Evolutionary conservation across 2,888 invertebrate genomes (phyloP).

Genomic region (Myopa tessellatipennis): DNA sequence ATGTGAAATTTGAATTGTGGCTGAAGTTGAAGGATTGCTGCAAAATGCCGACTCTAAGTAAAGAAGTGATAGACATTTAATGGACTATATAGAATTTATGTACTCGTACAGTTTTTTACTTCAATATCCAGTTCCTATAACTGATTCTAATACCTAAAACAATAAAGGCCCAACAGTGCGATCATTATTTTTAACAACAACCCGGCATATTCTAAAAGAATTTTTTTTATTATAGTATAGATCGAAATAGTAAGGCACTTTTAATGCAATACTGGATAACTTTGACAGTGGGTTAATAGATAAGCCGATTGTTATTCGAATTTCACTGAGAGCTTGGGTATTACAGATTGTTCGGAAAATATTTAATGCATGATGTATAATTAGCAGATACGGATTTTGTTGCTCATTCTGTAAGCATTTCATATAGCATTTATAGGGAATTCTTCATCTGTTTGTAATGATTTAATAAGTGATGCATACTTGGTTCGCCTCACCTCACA

Average conservation of each 20-base stretch:
- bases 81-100: too few relatives aligned
- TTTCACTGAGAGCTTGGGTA: background rate
- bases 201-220: too few relatives aligned
- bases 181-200: too few relatives aligned
- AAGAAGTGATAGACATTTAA: background rate
- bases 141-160: background rate
- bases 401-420: background rate
- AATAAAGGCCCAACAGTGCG: background rate
- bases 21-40: conserved; percentile 53
- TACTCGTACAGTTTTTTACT: background rate
- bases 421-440: background rate
- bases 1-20: conserved; percentile 51
- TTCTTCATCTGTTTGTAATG: background rate
- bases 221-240: too few relatives aligned
- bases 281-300: background rate
- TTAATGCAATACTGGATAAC: too few relatives aligned
- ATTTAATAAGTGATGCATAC: background rate
- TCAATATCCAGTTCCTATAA: background rate
- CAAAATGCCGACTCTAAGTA: conserved; percentile 58
- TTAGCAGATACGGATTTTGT: conserved; percentile 1
- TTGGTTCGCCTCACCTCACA: background rate
- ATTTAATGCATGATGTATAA: background rate
- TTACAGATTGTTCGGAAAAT: background rate
- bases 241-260: too few relatives aligned
- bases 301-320: background rate